phyloP scores from a whole-genome alignment of 2,888 invertebrate species.

The Bombyx huttoni region DNA sequence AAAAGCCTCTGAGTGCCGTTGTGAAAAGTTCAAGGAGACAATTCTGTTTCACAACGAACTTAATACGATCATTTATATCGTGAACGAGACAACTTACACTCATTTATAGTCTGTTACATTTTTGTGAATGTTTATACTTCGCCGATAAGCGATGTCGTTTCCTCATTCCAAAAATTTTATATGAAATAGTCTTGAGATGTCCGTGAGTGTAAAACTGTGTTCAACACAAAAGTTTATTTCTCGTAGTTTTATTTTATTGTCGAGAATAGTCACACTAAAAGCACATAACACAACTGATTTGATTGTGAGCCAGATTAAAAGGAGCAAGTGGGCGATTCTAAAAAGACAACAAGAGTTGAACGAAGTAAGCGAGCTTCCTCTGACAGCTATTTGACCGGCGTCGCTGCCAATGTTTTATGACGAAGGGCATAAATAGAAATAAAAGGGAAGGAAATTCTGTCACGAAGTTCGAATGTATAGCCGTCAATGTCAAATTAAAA shows the following conservation, averaged over 20 bases:
- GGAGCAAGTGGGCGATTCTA: slow-evolving; percentile 11
- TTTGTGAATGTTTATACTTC: background rate
- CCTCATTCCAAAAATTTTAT: background rate
- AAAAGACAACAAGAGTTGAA: slow-evolving; percentile 12
- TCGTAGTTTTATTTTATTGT: background rate
- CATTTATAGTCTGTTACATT: background rate
- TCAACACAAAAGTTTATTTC: background rate
- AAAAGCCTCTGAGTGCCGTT: slow-evolving; percentile 13
- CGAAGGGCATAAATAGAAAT: slow-evolving; percentile 35
- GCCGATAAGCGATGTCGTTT: background rate
- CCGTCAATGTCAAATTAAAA: slow-evolving; percentile 49
- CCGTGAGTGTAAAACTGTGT: background rate
- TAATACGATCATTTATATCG: slow-evolving; percentile 5
- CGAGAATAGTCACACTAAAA: background rate
- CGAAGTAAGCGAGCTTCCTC: slow-evolving; percentile 19
- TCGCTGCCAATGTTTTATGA: slow-evolving; percentile 43
- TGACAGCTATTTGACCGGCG: slow-evolving; percentile 26
- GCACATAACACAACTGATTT: slow-evolving; percentile 4
- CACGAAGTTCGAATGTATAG: slow-evolving; percentile 33
- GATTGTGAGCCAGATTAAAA: slow-evolving; percentile 11
- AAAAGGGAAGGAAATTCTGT: slow-evolving; percentile 40
- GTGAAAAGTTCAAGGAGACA: slow-evolving; percentile 21
- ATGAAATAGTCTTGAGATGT: background rate
- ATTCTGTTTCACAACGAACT: slow-evolving; percentile 2
- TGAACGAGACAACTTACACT: background rate